Percentiles rank a stretch among this genome's conserved stretches.
Evolutionary conservation across 1,140 invertebrate genomes (phyloP).

Genomic region (Mesaphorura yosii): DNA sequence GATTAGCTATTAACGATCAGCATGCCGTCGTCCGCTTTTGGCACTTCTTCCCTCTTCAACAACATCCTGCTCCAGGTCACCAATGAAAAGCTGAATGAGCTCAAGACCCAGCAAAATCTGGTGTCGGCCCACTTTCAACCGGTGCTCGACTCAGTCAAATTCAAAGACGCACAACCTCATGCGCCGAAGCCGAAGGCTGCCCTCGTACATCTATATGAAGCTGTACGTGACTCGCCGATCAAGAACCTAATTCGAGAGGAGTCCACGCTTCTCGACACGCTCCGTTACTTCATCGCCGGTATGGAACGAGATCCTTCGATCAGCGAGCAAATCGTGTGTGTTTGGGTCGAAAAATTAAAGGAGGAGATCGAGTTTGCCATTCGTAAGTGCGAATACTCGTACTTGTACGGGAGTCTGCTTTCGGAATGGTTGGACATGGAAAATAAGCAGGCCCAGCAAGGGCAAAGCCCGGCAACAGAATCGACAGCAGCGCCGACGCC

Average conservation of each 20-base stretch:
- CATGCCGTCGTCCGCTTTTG: no score
- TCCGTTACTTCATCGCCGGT: not conserved
- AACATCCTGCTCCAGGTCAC: slow-evolving; percentile 16
- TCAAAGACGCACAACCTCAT: not conserved
- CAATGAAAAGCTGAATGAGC: slow-evolving; percentile 13
- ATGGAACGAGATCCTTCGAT: not conserved
- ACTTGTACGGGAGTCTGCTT: slow-evolving; percentile 6
- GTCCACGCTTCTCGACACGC: not conserved
- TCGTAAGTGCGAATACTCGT: slow-evolving; percentile 20
- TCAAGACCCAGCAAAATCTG: slow-evolving; percentile 5
- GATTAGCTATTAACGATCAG: no score
- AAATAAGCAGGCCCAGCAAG: not conserved
- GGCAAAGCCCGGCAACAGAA: not conserved
- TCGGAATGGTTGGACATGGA: slow-evolving; percentile 11
- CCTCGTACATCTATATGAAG: slow-evolving; percentile 3
- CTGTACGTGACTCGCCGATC: not conserved
- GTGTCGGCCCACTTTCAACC: slow-evolving; percentile 6
- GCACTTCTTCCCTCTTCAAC: no score
- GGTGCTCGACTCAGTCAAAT: not conserved
- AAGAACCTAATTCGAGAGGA: not conserved
- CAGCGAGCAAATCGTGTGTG: not conserved
- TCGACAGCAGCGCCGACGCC: not conserved
- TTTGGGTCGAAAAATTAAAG: slow-evolving; percentile 7
- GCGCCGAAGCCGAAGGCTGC: not conserved
- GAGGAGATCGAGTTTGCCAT: slow-evolving; percentile 11